These are phyloP conservation scores for Cosmia trapezina DNA, from an alignment of 2,888 invertebrate species.

Conservation along the genomic window DNA sequence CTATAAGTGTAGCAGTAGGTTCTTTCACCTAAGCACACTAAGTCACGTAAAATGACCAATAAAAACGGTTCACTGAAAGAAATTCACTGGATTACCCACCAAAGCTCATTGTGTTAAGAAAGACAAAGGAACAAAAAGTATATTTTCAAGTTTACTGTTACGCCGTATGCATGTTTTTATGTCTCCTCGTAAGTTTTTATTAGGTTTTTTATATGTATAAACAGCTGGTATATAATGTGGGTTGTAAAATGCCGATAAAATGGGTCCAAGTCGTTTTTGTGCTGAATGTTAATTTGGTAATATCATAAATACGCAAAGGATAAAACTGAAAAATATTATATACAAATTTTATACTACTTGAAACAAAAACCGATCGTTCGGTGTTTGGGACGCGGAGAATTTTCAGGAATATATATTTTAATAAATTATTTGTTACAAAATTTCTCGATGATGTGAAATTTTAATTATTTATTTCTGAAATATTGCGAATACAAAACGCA, in stretches of 20 bases:
- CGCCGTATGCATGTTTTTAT: slow-evolving; percentile 67
- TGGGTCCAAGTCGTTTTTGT: slow-evolving; percentile 8
- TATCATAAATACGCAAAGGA: slow-evolving; percentile 5
- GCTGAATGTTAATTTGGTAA: slow-evolving; percentile 15
- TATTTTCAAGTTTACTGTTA: slow-evolving; percentile 64
- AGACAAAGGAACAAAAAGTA: slow-evolving; percentile 56
- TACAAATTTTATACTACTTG: not conserved
- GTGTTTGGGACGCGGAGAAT: not conserved
- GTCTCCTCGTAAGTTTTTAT: slow-evolving; percentile 71
- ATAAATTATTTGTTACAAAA: not conserved
- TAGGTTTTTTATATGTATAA: slow-evolving; percentile 66
- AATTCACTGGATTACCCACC: slow-evolving; percentile 42
- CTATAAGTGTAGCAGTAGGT: not conserved
- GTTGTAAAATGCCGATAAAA: slow-evolving; percentile 44
- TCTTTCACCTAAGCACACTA: not conserved
- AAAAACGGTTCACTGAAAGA: slow-evolving; percentile 56
- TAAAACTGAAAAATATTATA: not conserved
- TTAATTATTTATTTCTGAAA: slow-evolving; percentile 4
- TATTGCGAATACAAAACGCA: not conserved
- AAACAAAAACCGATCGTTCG: not conserved
- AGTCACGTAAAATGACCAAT: slow-evolving; percentile 44
- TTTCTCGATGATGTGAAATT: not conserved
- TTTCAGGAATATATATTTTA: not conserved
- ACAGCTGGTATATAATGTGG: slow-evolving; percentile 58
- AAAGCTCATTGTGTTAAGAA: slow-evolving; percentile 56